Percentiles rank a stretch among this genome's conserved stretches.
phyloP scores from a whole-genome alignment of 2,113 vertebrate genomes.

The Phalacrocorax carbo region DNA sequence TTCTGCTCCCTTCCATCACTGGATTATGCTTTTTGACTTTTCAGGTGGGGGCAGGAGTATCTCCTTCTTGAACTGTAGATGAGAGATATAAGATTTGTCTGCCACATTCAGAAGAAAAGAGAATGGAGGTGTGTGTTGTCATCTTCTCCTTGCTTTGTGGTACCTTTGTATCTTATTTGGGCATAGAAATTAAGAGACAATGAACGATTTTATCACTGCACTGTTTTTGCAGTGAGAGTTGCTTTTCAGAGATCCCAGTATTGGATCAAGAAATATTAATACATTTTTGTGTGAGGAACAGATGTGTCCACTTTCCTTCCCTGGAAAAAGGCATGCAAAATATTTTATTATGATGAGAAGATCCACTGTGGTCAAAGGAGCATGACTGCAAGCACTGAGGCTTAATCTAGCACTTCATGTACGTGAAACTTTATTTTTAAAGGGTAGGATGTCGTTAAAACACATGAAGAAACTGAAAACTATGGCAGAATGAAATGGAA shows the following conservation, averaged over 20 bases:
- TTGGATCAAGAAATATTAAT: neutral
- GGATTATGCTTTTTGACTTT: neutral
- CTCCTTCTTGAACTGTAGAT: neutral
- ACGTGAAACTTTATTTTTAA: neutral
- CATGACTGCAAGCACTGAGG: neutral
- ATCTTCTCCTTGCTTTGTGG: neutral
- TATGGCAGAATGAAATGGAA: neutral
- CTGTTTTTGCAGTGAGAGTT: neutral
- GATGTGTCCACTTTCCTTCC: neutral
- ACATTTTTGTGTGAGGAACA: neutral
- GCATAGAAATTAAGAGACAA: neutral
- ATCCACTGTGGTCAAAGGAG: neutral
- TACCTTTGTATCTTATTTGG: neutral
- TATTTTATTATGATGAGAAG: neutral
- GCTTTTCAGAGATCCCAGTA: neutral
- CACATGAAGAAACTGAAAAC: neutral
- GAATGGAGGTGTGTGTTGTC: neutral
- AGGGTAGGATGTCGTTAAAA: neutral
- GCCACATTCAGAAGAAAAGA: neutral
- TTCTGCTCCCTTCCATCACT: neutral
- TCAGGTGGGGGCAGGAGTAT: neutral
- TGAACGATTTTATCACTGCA: neutral
- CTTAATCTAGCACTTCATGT: neutral
- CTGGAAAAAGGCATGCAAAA: neutral
- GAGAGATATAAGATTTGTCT: neutral